Evolutionary conservation across 2,797 vertebrate genomes (phyloP).

Genomic region (Hypotaenidia philippensis): DNA sequence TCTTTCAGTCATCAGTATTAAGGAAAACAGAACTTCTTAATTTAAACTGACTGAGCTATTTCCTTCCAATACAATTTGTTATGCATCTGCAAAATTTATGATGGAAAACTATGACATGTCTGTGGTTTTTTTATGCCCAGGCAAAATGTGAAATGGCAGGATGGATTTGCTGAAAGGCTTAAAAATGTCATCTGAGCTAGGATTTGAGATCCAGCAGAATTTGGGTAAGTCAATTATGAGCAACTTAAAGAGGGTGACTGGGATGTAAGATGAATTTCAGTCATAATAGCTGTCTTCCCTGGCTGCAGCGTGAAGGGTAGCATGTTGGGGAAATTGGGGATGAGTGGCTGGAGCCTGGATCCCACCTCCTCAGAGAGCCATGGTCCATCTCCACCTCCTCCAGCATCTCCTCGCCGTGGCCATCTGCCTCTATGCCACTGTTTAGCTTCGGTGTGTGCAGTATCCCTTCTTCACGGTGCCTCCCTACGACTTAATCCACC

Average conservation of each 20-base stretch:
- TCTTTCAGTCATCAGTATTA: neutral
- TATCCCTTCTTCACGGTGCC: neutral
- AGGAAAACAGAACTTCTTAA: conserved; percentile 2
- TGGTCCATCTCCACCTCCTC: neutral
- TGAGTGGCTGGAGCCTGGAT: neutral
- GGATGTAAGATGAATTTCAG: neutral
- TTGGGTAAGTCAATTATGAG: neutral
- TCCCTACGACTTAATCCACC: neutral
- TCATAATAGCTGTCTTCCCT: neutral
- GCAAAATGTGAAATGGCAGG: conserved; percentile 35
- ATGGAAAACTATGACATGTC: neutral
- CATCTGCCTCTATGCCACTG: neutral
- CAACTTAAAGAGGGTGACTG: neutral
- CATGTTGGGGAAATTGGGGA: neutral
- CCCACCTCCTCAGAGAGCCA: neutral
- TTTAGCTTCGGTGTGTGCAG: rapidly evolving
- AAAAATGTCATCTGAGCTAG: neutral
- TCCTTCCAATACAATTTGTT: conserved; percentile 31
- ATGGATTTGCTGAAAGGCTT: neutral
- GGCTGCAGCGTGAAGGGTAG: rapidly evolving
- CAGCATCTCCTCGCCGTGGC: neutral
- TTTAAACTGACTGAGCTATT: conserved; percentile 26
- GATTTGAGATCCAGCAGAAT: neutral
- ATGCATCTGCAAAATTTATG: neutral
- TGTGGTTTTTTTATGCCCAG: neutral